Percentiles rank a stretch among this genome's conserved stretches.
Conservation (phyloP, 2,797 vertebrate genomes). For the Potorous gilbertii region DNA sequence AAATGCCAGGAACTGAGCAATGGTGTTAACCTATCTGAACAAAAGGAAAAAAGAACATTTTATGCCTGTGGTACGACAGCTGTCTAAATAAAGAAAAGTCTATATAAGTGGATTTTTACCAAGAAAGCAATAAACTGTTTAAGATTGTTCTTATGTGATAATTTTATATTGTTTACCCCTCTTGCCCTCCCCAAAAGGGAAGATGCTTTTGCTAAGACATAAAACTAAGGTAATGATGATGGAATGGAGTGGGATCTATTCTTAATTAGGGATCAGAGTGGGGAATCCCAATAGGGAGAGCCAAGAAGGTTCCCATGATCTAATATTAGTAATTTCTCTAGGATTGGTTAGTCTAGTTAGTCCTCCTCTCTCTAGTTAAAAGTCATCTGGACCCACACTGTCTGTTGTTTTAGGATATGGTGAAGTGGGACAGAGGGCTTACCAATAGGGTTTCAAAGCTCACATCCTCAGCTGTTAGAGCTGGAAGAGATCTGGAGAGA, state of each 20-base stretch:
- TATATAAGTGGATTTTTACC: slow-evolving; percentile 83
- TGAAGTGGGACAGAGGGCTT: too few species aligned
- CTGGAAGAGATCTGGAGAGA: neutral
- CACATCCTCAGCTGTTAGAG: neutral
- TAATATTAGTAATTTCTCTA: neutral
- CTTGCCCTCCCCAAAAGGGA: neutral
- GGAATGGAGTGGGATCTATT: neutral
- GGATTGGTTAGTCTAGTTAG: neutral
- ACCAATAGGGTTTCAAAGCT: neutral
- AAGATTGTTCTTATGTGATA: slow-evolving; percentile 72
- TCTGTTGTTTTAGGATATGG: neutral
- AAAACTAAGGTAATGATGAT: neutral
- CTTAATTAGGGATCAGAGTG: neutral
- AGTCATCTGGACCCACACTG: neutral
- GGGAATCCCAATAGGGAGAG: neutral
- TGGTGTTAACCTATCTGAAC: slow-evolving; percentile 61
- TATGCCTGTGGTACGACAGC: slow-evolving; percentile 76
- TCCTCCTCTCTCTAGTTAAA: neutral
- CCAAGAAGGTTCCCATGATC: neutral
- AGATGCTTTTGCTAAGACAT: neutral
- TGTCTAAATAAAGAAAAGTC: slow-evolving; percentile 72
- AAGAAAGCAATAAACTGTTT: slow-evolving; percentile 85
- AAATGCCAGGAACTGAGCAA: slow-evolving; percentile 40
- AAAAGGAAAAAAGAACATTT: slow-evolving; percentile 69
- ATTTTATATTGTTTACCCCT: slow-evolving; percentile 29